Conservation (phyloP, 2,113 vertebrate species). For the Dicentrarchus labrax region DNA sequence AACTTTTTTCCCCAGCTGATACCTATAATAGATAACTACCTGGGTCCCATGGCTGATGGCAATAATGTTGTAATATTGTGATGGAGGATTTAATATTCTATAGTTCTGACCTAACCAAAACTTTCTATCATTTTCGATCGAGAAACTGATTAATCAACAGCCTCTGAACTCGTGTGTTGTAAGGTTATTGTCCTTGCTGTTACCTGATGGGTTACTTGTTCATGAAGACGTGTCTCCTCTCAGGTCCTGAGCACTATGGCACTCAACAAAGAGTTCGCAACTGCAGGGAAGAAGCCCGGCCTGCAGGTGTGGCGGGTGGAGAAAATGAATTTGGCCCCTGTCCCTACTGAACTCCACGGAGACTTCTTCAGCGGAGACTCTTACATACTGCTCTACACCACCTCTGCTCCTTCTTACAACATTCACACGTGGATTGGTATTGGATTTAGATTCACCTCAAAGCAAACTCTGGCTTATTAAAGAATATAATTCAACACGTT, state of each 20-base stretch:
- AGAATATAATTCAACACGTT: background rate
- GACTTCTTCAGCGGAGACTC: conserved; percentile 81
- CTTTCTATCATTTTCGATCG: too few relatives aligned
- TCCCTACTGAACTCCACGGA: conserved; percentile 70
- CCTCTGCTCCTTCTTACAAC: conserved; percentile 50
- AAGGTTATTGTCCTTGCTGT: background rate
- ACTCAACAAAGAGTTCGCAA: conserved; percentile 74
- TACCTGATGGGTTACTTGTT: background rate
- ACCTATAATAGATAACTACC: too few relatives aligned
- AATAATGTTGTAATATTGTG: too few relatives aligned
- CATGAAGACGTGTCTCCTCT: background rate
- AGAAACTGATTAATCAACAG: background rate
- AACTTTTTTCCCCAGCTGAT: too few relatives aligned
- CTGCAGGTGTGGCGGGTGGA: conserved; percentile 86
- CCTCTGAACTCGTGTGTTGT: background rate
- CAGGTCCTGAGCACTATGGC: conserved; percentile 72
- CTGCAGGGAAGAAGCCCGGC: conserved; percentile 80
- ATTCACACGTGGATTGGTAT: conserved; percentile 84
- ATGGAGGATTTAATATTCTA: too few relatives aligned
- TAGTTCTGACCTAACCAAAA: too few relatives aligned
- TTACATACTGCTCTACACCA: conserved; percentile 80
- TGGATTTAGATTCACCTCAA: background rate
- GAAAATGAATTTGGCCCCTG: conserved; percentile 75
- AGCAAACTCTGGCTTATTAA: background rate
- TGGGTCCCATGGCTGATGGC: too few relatives aligned